Percentiles rank a stretch among this genome's conserved stretches.
phyloP scores from a whole-genome alignment of 1,140 invertebrate genomes.

The Drosophila burlai region DNA sequence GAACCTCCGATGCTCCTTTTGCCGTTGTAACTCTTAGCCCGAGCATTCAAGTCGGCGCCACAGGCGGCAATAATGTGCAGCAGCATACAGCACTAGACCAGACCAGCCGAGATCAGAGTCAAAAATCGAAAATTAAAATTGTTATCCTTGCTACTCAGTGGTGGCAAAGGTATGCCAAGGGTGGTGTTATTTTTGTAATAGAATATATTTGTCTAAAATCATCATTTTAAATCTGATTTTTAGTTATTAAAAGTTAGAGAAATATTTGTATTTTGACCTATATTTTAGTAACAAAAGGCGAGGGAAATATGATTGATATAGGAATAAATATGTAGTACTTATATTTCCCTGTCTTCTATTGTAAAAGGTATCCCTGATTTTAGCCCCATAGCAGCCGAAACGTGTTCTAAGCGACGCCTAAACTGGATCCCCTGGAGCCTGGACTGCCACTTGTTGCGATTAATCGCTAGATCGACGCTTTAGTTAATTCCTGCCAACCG shows the following conservation, averaged over 20 bases:
- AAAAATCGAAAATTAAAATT: slow-evolving; percentile 73
- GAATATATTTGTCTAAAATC: neutral
- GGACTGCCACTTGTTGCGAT: slow-evolving; percentile 69
- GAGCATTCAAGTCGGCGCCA: slow-evolving; percentile 62
- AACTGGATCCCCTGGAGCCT: neutral
- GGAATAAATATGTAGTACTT: too few relatives aligned
- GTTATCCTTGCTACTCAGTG: slow-evolving; percentile 30
- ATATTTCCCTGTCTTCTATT: neutral
- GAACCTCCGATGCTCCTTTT: neutral
- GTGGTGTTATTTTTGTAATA: neutral
- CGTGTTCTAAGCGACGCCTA: slow-evolving; percentile 17
- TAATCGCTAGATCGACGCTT: slow-evolving; percentile 80
- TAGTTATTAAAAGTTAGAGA: neutral
- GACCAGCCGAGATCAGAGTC: slow-evolving; percentile 4
- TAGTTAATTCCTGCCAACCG: slow-evolving; percentile 68
- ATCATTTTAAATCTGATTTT: neutral
- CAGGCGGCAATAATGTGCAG: slow-evolving; percentile 58
- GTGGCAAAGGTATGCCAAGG: neutral
- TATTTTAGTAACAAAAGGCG: neutral
- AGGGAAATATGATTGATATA: neutral
- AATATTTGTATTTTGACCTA: too few relatives aligned
- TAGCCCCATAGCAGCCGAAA: too few relatives aligned
- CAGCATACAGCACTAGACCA: slow-evolving; percentile 43
- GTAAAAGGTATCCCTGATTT: neutral
- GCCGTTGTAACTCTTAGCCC: slow-evolving; percentile 17